Evolutionary conservation across 2,888 invertebrate genomes (phyloP), one percentile per base, ranked within the genome.

Genomic region (Andrena bicolor): DNA sequence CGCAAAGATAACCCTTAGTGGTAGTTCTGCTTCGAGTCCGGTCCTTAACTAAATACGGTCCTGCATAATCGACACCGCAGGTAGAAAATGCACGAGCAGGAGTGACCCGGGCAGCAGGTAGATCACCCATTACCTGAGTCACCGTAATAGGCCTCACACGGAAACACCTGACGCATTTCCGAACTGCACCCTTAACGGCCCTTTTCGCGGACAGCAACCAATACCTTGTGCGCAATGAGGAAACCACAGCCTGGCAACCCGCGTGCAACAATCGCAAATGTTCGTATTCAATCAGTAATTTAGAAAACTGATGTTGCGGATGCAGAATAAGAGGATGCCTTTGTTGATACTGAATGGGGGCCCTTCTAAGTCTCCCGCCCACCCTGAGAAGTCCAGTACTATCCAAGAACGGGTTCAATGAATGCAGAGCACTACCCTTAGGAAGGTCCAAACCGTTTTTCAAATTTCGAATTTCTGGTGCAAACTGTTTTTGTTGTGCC

Each of bases 31-130:
- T 23, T 1, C 72, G 61, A 3, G 56, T 23, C 4, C 10, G 16
- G 3, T 82, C 63, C 4, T 23, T 30, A 0, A 56, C 8, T 0
- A 49, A n/a, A 5, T 66, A 71, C 0, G 71, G 78, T 6, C 71
- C 68, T 0, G 72, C 58, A 13, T 82, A 81, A 5, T 81, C 76
- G 6, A 81, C 63, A 0, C 73, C 73, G 23, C 49, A 71, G 8
- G 30, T 65, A 51, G 23, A 23, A 23, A 81, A 77, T 0, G 65
- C 69, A 1, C 77, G 65, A 3, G 58, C 6, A 0, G 70, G 69
- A 1, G 48, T 73, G 0, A 81, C 70, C 2, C 70, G 26, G 2
- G 49, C 35, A 0, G 70, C 26, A 7, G 80, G 80, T n/a, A 80
- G 10, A n/a, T 68, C n/a, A 2, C 70, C 76, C 80, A 80, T 80